These are phyloP conservation scores for Platycheirus albimanus DNA, from an alignment of 2,888 invertebrate genomes.

Conservation along the genomic window DNA sequence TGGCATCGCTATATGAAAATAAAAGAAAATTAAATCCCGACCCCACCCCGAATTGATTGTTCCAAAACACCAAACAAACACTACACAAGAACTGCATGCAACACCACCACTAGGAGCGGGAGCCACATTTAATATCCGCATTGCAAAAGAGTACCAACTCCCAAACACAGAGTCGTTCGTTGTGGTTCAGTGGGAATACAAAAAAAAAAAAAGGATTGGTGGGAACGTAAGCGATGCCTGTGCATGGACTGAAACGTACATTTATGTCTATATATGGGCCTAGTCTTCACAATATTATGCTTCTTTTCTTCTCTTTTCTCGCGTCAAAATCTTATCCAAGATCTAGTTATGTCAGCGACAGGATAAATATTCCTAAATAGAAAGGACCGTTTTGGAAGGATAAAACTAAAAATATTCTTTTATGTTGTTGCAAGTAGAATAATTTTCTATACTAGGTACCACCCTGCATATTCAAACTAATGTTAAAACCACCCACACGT, in stretches of 20 bases:
- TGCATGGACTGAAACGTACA: constrained; percentile 41
- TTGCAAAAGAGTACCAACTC: constrained; percentile 9
- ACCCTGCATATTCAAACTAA: background rate
- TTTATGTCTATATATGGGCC: constrained; percentile 13
- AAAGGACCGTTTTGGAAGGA: constrained; percentile 32
- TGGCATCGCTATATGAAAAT: constrained; percentile 39
- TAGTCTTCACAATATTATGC: constrained; percentile 21
- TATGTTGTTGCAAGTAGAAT: constrained; percentile 30
- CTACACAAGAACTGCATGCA: constrained; percentile 36
- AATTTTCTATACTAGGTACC: constrained; percentile 22
- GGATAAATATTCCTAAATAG: constrained; percentile 29
- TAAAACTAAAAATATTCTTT: constrained; percentile 28
- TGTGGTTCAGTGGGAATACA: constrained; percentile 15
- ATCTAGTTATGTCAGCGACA: constrained; percentile 69
- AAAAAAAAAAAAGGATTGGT: constrained; percentile 40
- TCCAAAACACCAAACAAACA: constrained; percentile 12
- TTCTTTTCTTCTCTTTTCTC: constrained; percentile 46
- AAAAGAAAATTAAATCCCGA: constrained; percentile 55
- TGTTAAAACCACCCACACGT: background rate
- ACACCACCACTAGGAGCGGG: no score
- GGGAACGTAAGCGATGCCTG: constrained; percentile 27
- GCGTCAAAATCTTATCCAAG: constrained; percentile 59
- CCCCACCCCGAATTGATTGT: constrained; percentile 69
- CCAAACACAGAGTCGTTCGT: constrained; percentile 6
- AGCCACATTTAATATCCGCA: constrained; percentile 64